Percentiles rank a stretch among this genome's conserved stretches.
phyloP scores from a whole-genome alignment of 2,797 vertebrate genomes.

The Argentina silus region DNA sequence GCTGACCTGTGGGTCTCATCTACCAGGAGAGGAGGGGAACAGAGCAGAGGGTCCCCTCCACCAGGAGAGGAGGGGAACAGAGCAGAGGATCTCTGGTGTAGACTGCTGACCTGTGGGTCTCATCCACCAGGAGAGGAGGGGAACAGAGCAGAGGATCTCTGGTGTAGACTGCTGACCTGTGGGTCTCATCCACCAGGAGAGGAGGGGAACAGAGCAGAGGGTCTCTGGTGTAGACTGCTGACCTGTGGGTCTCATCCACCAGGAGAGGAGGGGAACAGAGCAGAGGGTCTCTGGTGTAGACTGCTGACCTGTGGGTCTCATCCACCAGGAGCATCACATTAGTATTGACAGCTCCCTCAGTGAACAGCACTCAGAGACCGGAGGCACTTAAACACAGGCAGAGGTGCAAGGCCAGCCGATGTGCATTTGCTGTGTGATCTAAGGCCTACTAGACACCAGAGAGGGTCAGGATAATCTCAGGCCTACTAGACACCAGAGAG shows the following conservation, averaged over 20 bases:
- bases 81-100: slow-evolving; percentile 42
- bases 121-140: slow-evolving; percentile 26
- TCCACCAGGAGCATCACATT: slow-evolving; percentile 45
- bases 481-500: too few species aligned
- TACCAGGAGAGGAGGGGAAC: neutral
- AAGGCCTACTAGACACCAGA: neutral
- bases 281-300: slow-evolving; percentile 48
- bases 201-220: slow-evolving; percentile 35
- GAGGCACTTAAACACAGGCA: slow-evolving; percentile 10
- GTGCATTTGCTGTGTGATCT: too few species aligned
- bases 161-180: too few species aligned
- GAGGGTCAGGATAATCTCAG: too few species aligned
- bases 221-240: too few species aligned
- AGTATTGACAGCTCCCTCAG: slow-evolving; percentile 31
- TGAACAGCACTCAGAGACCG: slow-evolving; percentile 4
- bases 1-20: too few species aligned
- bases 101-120: slow-evolving; percentile 54
- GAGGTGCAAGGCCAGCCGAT: neutral
- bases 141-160: too few species aligned
- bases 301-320: slow-evolving; percentile 51
- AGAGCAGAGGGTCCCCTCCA: slow-evolving; percentile 52
- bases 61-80: too few species aligned
- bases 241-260: too few species aligned
- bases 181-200: too few species aligned
- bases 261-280: slow-evolving; percentile 20